phyloP scores from a whole-genome alignment of 2,888 invertebrate species.

The Phengaris alcon region DNA sequence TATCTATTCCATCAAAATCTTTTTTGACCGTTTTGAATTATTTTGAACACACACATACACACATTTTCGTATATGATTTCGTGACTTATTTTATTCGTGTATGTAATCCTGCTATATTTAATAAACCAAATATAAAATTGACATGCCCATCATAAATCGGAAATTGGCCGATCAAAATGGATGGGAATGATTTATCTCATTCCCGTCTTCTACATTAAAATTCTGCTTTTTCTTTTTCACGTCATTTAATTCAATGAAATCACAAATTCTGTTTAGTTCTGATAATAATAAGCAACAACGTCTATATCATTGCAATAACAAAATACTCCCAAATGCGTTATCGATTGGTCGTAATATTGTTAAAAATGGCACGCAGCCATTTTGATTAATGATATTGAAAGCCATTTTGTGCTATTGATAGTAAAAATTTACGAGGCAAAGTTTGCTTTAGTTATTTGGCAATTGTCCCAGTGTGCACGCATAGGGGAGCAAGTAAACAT shows the following conservation, averaged over 20 bases:
- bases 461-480: not conserved
- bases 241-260: no score
- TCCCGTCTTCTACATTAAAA: not conserved
- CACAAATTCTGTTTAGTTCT: no score
- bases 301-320: no score
- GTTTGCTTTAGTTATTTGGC: not conserved
- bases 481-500: not conserved
- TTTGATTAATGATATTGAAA: slow-evolving; percentile 1
- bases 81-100: no score
- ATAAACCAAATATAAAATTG: not conserved
- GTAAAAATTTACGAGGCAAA: slow-evolving; percentile 15
- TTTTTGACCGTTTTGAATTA: no score
- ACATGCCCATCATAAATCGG: not conserved
- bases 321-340: not conserved
- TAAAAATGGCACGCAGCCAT: not conserved
- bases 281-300: no score
- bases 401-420: not conserved
- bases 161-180: not conserved
- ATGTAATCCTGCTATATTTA: no score
- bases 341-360: not conserved
- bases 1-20: no score
- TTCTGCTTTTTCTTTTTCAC: no score
- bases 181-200: not conserved
- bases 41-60: no score
- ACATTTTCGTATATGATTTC: no score